Conservation (phyloP, 1,140 invertebrate species). For the Araneus ventricosus region DNA sequence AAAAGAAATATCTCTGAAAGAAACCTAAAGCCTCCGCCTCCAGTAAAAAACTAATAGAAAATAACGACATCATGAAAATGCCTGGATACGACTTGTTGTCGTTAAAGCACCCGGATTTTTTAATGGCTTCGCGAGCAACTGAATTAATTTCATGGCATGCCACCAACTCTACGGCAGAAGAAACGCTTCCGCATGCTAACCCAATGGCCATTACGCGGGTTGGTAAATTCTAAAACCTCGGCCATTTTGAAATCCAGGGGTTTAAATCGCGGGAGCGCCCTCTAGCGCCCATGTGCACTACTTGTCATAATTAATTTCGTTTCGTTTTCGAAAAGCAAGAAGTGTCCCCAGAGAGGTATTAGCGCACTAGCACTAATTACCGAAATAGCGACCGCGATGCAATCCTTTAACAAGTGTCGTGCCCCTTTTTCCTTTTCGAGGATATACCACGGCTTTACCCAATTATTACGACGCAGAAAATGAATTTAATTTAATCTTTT, state of each 20-base stretch:
- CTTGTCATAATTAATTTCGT: conserved; percentile 71
- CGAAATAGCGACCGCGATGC: conserved; percentile 35
- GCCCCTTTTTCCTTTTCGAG: neutral
- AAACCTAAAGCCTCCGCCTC: neutral
- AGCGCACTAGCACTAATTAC: conserved; percentile 61
- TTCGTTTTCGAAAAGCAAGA: neutral
- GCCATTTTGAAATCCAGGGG: conserved; percentile 47
- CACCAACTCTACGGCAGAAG: neutral
- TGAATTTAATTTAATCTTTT: conserved; percentile 15
- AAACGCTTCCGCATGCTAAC: neutral
- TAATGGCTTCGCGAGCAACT: neutral
- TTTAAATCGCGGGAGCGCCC: neutral
- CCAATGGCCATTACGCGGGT: conserved; percentile 8
- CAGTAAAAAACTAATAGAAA: neutral
- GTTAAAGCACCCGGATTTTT: conserved; percentile 13
- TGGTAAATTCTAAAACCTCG: neutral
- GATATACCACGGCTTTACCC: neutral
- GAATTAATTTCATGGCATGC: conserved; percentile 30
- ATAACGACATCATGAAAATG: conserved; percentile 17
- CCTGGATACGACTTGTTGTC: neutral
- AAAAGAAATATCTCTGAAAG: neutral
- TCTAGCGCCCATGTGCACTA: neutral
- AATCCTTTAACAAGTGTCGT: conserved; percentile 40
- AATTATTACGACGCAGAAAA: conserved; percentile 7
- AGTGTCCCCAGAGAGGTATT: conserved; percentile 55